Percentiles rank a stretch among this genome's conserved stretches.
phyloP scores from a whole-genome alignment of 2,113 vertebrate species.

The Calyptommatus sinebrachiatus region DNA sequence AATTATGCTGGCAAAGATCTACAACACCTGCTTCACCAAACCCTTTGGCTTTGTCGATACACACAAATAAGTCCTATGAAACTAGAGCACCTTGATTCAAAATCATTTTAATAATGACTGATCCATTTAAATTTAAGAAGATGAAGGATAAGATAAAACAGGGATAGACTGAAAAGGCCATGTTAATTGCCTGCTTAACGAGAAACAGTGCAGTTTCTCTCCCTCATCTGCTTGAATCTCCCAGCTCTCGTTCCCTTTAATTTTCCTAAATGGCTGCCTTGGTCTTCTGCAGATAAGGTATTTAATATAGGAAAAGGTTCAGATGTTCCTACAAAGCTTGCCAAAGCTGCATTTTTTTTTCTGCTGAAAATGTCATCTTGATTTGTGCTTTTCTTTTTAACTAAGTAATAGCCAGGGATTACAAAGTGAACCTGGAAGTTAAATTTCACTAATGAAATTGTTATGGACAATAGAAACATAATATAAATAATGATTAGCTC shows the following conservation, averaged over 20 bases:
- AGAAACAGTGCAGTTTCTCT: conserved; percentile 61
- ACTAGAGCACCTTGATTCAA: conserved; percentile 66
- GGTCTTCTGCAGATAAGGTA: conserved; percentile 71
- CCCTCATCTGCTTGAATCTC: conserved; percentile 42
- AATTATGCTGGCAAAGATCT: conserved; percentile 45
- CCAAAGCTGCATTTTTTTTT: conserved; percentile 45
- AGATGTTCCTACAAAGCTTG: conserved; percentile 72
- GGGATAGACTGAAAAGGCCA: conserved; percentile 76
- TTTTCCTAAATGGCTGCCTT: conserved; percentile 79
- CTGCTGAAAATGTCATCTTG: conserved; percentile 75
- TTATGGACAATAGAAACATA: conserved; percentile 52
- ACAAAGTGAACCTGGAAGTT: conserved; percentile 65
- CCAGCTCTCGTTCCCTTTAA: conserved; percentile 72
- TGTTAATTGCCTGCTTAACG: conserved; percentile 66
- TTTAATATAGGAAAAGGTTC: conserved; percentile 80
- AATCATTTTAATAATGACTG: conserved; percentile 73
- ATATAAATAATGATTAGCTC: conserved; percentile 55
- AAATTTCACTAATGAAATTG: conserved; percentile 73
- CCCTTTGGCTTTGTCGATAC: conserved; percentile 49
- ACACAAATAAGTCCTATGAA: conserved; percentile 59
- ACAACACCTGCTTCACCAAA: conserved; percentile 28
- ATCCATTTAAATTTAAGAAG: conserved; percentile 68
- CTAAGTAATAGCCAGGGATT: conserved; percentile 74
- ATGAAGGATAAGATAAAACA: conserved; percentile 72
- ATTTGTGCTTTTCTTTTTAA: conserved; percentile 68